These are phyloP conservation scores for Ovibos moschatus DNA, from an alignment of 2,113 vertebrate species.

Conservation along the genomic window DNA sequence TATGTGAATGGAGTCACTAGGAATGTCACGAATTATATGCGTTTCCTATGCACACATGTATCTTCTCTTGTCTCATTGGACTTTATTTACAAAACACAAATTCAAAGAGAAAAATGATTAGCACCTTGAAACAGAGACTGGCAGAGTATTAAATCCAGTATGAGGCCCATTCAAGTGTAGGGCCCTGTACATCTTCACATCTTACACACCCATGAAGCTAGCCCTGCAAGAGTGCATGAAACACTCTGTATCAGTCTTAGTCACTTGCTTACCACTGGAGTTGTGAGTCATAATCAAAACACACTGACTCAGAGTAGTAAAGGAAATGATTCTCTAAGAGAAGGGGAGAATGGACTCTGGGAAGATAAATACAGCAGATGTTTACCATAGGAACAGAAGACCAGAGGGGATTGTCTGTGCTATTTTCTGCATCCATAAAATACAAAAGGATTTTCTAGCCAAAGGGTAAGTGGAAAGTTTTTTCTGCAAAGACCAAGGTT, in stretches of 20 bases:
- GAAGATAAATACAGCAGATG: not conserved
- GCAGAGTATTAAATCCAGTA: not conserved
- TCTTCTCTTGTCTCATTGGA: not conserved
- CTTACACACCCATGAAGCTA: not conserved
- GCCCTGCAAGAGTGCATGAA: not conserved
- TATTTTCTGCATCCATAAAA: not conserved
- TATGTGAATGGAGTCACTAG: not conserved
- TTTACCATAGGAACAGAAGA: not conserved
- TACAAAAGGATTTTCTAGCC: not conserved
- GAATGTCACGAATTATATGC: not conserved
- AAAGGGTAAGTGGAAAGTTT: not conserved
- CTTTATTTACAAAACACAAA: not conserved
- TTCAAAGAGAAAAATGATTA: not conserved
- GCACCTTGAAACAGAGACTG: not conserved
- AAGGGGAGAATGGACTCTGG: not conserved
- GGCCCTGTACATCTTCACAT: too few species aligned
- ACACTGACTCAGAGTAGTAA: not conserved
- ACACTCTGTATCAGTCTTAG: not conserved
- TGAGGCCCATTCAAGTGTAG: not conserved
- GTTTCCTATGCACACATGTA: not conserved
- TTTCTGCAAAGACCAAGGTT: not conserved
- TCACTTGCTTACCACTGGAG: not conserved
- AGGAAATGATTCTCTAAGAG: not conserved
- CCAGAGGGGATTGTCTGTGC: not conserved
- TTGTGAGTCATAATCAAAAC: not conserved